phyloP scores from a whole-genome alignment of 2,888 invertebrate species.

The Eretmocerus hayati region DNA sequence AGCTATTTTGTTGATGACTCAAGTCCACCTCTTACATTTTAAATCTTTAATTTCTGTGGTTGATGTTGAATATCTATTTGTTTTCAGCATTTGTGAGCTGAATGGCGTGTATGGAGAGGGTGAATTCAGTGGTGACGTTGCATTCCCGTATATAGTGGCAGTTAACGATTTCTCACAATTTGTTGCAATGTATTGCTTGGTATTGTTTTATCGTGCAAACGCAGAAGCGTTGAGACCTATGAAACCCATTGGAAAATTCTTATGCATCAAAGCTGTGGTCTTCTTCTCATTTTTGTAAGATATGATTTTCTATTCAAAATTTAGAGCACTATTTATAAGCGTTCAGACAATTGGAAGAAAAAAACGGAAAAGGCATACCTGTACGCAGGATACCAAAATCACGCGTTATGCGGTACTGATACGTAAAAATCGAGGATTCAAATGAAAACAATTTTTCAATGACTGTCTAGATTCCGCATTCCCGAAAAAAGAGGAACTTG shows the following conservation, averaged over 20 bases:
- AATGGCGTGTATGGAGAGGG: conserved; percentile 86
- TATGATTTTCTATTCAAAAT: no score
- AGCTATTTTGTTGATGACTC: conserved; percentile 49
- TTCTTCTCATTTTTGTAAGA: conserved; percentile 98
- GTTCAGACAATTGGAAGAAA: not conserved
- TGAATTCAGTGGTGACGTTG: conserved; percentile 74
- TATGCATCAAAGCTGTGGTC: conserved; percentile 95
- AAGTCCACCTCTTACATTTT: not conserved
- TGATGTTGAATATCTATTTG: conserved; percentile 10
- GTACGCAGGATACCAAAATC: no score
- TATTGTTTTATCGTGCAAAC: conserved; percentile 88
- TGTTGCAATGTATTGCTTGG: conserved; percentile 92
- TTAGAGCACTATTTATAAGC: not conserved
- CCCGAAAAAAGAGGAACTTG: no score
- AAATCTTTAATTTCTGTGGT: not conserved
- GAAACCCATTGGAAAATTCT: conserved; percentile 90
- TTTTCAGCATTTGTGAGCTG: conserved; percentile 72
- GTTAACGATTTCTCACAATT: conserved; percentile 91
- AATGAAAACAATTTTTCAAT: no score
- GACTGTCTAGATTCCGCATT: no score
- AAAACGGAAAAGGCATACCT: no score
- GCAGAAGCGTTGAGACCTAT: conserved; percentile 80
- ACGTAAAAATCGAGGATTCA: no score
- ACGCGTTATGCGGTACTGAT: no score
- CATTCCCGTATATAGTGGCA: conserved; percentile 84